Base-by-base conservation (phyloP, 2,113 vertebrate species). In the Corythornis cristatus region DNA sequence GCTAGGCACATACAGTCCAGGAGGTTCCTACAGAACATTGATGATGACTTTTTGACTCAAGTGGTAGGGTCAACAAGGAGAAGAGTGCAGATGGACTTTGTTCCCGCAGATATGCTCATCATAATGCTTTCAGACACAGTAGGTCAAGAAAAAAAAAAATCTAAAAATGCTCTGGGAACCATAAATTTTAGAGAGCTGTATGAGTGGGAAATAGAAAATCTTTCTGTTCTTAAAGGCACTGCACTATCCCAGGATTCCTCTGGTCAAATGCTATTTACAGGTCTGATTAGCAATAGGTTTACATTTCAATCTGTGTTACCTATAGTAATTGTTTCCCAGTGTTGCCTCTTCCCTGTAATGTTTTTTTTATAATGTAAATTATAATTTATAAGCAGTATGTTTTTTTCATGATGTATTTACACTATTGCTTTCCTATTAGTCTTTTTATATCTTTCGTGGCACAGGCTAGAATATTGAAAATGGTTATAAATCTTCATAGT, bases 281-380 rank as follows among this genome's bases (percentile, higher is more conserved):
- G 4, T 46, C 20, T 86, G 11, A 29, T 82, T 78, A 92, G 3
- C 50, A 37, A 22, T 8, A 16, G 4, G 9, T 85, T 70, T 79
- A 70, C 16, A 54, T 46, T 73, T 70, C 42, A 67, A 65, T 18
- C 1, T 62, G 1, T 72, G 25, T 74, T 93, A 71, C 9, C 76
- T 53, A 35, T 50, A 77, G 11, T 35, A 81, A 61, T 46, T 57
- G 31, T 79, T 77, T 46, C n/a, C 73, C 12, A 64, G 4, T 67
- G 50, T 85, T 66, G 40, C 54, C n/a, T 67, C 48, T 94, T 86
- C 37, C n/a, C 12, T 92, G 23, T 19, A 88, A 86, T 76, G 15
- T 5, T 79, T 50, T 75, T 75, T 82, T 84, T 80, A 26, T 83
- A 70, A 92, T 65, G 29, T 85, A 73, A 93, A 93, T 90, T 89